phyloP scores from a whole-genome alignment of 2,113 vertebrate genomes.

The Seriola rivoliana region DNA sequence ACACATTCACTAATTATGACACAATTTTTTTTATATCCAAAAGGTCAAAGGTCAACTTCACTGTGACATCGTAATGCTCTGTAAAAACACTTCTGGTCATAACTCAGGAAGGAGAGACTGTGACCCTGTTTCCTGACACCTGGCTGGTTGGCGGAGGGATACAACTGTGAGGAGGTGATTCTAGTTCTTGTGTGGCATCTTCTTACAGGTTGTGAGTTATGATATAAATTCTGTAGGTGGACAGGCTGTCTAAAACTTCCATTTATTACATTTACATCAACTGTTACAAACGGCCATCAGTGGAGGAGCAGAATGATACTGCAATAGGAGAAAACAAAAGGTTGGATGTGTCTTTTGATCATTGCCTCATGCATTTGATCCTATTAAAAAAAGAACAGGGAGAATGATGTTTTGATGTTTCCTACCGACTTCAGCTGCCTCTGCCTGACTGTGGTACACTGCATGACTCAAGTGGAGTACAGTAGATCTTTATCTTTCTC shows the following conservation, averaged over 20 bases:
- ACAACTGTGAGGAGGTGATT: too few relatives aligned
- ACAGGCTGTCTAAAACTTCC: neutral
- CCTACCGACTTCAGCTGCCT: conserved; percentile 16
- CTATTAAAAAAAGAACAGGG: conserved; percentile 34
- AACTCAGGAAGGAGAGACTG: too few relatives aligned
- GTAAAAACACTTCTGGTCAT: too few relatives aligned
- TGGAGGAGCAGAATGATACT: conserved; percentile 24
- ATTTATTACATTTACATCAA: neutral
- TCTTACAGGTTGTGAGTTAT: neutral
- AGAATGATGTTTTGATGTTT: conserved; percentile 31
- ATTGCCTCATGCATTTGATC: conserved; percentile 51
- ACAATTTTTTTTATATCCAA: too few relatives aligned
- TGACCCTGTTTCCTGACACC: too few relatives aligned
- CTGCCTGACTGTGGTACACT: conserved; percentile 23
- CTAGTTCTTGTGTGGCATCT: too few relatives aligned
- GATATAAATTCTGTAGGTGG: neutral
- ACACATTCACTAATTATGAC: too few relatives aligned
- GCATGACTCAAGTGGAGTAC: neutral
- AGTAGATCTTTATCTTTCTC: too few relatives aligned
- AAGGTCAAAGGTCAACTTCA: too few relatives aligned
- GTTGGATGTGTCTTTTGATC: conserved; percentile 52
- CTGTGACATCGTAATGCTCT: too few relatives aligned
- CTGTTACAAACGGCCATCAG: conserved; percentile 39
- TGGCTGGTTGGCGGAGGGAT: too few relatives aligned
- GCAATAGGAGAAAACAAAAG: neutral